phyloP scores from a whole-genome alignment of 2,888 invertebrate genomes.

The Dicyrtomina minuta region DNA sequence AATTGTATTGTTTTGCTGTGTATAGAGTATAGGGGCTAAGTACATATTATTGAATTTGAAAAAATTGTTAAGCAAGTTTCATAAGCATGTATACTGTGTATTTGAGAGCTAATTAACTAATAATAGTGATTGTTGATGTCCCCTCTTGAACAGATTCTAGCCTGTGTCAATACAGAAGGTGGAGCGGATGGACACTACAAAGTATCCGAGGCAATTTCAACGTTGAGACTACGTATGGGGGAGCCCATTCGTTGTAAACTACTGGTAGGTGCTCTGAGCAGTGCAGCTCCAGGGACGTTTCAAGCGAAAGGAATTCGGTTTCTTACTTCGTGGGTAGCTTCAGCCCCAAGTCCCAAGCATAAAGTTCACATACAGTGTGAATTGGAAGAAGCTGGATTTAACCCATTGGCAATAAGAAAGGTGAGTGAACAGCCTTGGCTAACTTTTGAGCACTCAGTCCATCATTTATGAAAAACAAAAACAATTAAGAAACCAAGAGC shows the following conservation, averaged over 20 bases:
- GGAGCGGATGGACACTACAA: constrained; percentile 76
- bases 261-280: constrained; percentile 67
- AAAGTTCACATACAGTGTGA: constrained; percentile 83
- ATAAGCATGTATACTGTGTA: too few relatives aligned
- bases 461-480: too few relatives aligned
- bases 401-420: constrained; percentile 60
- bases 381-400: constrained; percentile 78
- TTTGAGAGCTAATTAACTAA: too few relatives aligned
- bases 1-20: too few relatives aligned
- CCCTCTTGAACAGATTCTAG: constrained; percentile 82
- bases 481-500: too few relatives aligned
- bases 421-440: too few relatives aligned
- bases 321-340: constrained; percentile 66
- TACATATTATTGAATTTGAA: too few relatives aligned
- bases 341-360: constrained; percentile 73
- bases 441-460: too few relatives aligned
- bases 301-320: constrained; percentile 79
- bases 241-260: constrained; percentile 91
- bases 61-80: too few relatives aligned
- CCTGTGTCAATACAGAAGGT: constrained; percentile 71
- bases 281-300: constrained; percentile 56
- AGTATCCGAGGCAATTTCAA: constrained; percentile 87
- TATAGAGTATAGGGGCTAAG: too few relatives aligned
- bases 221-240: constrained; percentile 80
- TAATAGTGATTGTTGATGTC: too few relatives aligned